Evolutionary conservation across 1,140 invertebrate species (phyloP).

Genomic region (Pseudomyrmex pallidus): DNA sequence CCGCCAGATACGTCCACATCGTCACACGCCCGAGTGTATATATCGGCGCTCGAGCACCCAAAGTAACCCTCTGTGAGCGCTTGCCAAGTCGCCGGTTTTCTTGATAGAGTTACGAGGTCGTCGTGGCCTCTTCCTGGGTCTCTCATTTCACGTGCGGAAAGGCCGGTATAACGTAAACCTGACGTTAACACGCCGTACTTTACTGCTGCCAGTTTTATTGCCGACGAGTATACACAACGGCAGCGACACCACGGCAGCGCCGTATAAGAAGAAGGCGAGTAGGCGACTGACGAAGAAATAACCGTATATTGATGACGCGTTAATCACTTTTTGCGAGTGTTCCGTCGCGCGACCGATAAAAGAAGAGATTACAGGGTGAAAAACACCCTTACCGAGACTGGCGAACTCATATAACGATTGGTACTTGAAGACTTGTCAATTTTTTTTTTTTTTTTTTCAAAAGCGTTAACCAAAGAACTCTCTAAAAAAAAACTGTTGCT

Average conservation of each 20-base stretch:
- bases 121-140: constrained; percentile 48
- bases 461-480: no score
- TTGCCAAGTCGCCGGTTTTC: constrained; percentile 66
- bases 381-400: no score
- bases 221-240: neutral
- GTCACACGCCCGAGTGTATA: constrained; percentile 4
- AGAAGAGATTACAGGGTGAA: neutral
- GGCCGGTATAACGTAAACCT: constrained; percentile 55
- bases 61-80: constrained; percentile 64
- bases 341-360: neutral
- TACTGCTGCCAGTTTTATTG: constrained; percentile 50
- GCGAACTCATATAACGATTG: no score
- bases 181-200: constrained; percentile 60
- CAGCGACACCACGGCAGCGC: constrained; percentile 11
- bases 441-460: no score
- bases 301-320: constrained; percentile 23
- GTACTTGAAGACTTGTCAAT: no score
- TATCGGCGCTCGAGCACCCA: constrained; percentile 53
- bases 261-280: neutral
- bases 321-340: constrained; percentile 26
- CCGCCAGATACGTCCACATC: constrained; percentile 26
- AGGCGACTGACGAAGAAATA: constrained; percentile 26
- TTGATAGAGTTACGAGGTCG: constrained; percentile 69
- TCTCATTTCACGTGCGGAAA: constrained; percentile 58
- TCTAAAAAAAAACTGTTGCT: no score